A percentile compares a stretch with the other conserved stretches of the same genome.
Evolutionary conservation across 2,113 vertebrate genomes (phyloP).

Genomic region (Alligator mississippiensis): DNA sequence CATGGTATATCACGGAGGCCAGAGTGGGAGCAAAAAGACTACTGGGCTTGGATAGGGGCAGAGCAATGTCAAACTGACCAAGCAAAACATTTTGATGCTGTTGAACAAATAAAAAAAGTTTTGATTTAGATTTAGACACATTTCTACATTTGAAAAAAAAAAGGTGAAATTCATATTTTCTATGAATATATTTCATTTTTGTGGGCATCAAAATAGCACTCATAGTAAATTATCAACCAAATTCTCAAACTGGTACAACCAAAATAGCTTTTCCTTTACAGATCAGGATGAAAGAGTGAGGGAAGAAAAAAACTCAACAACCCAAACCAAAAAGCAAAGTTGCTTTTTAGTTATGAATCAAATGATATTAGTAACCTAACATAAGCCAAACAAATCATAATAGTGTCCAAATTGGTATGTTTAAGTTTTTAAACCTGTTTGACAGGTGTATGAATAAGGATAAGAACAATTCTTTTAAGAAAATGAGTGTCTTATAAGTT

Average conservation of each 20-base stretch:
- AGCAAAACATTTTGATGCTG: not conserved
- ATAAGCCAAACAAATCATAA: not conserved
- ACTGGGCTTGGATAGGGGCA: not conserved
- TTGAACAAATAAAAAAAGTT: not conserved
- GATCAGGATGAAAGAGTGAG: not conserved
- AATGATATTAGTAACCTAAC: not conserved
- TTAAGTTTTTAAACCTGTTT: not conserved
- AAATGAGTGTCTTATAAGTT: not conserved
- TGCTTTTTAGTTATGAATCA: not conserved
- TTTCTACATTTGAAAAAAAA: not conserved
- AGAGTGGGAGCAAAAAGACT: not conserved
- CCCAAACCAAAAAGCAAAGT: not conserved
- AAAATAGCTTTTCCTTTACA: not conserved
- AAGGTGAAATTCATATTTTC: not conserved
- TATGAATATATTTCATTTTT: not conserved
- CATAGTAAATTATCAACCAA: not conserved
- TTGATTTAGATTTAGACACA: not conserved
- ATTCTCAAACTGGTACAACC: not conserved
- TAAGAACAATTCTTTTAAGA: not conserved
- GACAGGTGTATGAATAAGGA: not conserved
- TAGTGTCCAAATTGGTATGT: not conserved
- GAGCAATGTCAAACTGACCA: not conserved
- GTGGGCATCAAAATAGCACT: not conserved
- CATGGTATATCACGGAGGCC: not conserved
- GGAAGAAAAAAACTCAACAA: not conserved